Evolutionary conservation across 2,113 vertebrate species (phyloP).

Genomic region (Xiphophorus maculatus): DNA sequence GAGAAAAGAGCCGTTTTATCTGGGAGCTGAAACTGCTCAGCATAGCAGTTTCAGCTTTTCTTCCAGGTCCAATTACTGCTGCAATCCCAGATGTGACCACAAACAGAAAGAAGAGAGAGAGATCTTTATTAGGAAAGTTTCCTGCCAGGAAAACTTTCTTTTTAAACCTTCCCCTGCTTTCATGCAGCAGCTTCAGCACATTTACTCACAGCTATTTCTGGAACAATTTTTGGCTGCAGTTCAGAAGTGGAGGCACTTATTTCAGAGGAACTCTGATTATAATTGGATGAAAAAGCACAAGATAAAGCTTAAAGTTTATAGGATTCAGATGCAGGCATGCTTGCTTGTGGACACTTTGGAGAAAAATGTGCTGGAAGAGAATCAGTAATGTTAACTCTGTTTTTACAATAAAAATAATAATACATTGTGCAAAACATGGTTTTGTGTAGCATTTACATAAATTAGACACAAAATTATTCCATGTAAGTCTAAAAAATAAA

Average conservation of each 20-base stretch:
- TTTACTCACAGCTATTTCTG: neutral
- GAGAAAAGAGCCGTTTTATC: neutral
- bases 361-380: neutral
- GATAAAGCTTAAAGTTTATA: neutral
- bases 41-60: slow-evolving; percentile 52
- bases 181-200: neutral
- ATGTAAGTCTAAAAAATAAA: no score
- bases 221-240: neutral
- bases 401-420: no score
- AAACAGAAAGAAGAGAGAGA: slow-evolving; percentile 5
- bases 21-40: slow-evolving; percentile 31
- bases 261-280: neutral
- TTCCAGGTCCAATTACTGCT: slow-evolving; percentile 42
- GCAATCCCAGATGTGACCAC: slow-evolving; percentile 36
- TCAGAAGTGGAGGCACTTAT: neutral
- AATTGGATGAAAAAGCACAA: neutral
- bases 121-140: slow-evolving; percentile 5
- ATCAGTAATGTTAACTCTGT: neutral
- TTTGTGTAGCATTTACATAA: no score
- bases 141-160: neutral
- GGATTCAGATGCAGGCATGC: neutral
- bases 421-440: no score
- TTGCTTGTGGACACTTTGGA: neutral
- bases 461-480: no score
- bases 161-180: neutral